Evolutionary conservation across 2,888 invertebrate species (phyloP), one percentile per base, ranked within the genome.

Genomic region (Drosophila recens): DNA sequence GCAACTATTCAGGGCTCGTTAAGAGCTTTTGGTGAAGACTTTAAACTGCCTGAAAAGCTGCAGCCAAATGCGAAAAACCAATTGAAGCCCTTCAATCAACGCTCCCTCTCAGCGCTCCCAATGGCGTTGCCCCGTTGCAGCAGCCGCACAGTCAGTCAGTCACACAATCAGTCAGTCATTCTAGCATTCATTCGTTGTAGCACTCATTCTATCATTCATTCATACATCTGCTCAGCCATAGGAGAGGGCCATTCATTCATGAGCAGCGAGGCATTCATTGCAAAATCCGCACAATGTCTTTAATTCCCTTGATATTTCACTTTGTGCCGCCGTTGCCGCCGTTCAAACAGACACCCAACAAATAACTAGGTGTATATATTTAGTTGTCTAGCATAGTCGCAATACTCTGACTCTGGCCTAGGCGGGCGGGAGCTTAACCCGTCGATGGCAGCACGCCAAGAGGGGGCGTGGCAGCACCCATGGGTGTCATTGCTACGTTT

Each of bases 311-410:
- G 90, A 90, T 90, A 84, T 84, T 84, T 84, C 90, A 84, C 87
- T 88, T 82, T 90, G 90, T 86, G 46, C 34, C n/a, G 36, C 36
- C 23, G 43, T 3, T 11, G 40, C 61, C 53, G 30, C 45, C 57
- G 57, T 52, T 71, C 76, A 71, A 67, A 72, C 75, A 85, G 80
- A 82, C 87, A 87, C 76, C 89, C 87, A 79, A 86, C 90, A 88
- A 88, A 90, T 90, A 90, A 80, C 90, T 82, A 89, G 90, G 84
- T 84, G 90, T 90, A 90, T 86, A 80, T 89, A 89, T 86, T 84
- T 86, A 83, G 90, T 86, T 84, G 90, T 83, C 87, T 89, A 74
- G 90, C 89, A 82, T 88, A 38, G 58, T 58, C 36, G 15, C 42
- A 4, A 10, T 17, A 27, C 38, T 34, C 42, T 4, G 33, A 20